Base-by-base conservation (phyloP, 2,113 vertebrate genomes). In the Alosa alosa region DNA sequence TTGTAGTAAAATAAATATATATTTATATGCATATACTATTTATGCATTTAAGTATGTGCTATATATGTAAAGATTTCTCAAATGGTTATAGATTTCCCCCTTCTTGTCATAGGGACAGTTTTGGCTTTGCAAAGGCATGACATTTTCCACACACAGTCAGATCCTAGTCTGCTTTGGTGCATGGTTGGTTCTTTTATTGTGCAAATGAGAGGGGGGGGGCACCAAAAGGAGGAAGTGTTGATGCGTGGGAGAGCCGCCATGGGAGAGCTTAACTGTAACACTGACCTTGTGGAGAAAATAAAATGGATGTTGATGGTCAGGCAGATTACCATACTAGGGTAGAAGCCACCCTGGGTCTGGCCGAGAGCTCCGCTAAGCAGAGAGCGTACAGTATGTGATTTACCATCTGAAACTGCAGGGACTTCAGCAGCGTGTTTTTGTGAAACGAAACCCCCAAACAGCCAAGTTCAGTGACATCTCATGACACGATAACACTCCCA, bases 111-210 rank as follows among this genome's bases (percentile, higher is more conserved):
- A 72, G 11, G 64, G 15, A 85, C n/a, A 72, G 49, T 47, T 44
- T 57, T 47, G 64, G 82, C 39, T 31, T 39, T 47, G 86, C 81
- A 81, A 89, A 86, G 88, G 88, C 88, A 84, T 83, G 83, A 84
- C 13, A 11, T 41, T 45, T 86, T 22, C 49, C 82, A 68, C n/a
- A 72, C n/a, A 15, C 31, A 72, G 13, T 72, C 31, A 13, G 64
- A 36, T 72, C 64, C 25, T 36, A 36, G 31, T 72, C 64, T 72
- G 64, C 64, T 72, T 72, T 72, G 64, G 64, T 36, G 64, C 64
- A 36, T 72, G 64, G 25, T 15, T 72, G 64, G n/a, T 10, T 72
- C 64, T 72, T 72, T 36, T 72, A 31, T 36, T 72, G 64, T 72
- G 64, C n/a, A 72, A 72, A 72, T 72, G 64, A 36, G 64, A 25